phyloP scores from a whole-genome alignment of 2,113 vertebrate genomes.

The Acanthochromis polyacanthus region DNA sequence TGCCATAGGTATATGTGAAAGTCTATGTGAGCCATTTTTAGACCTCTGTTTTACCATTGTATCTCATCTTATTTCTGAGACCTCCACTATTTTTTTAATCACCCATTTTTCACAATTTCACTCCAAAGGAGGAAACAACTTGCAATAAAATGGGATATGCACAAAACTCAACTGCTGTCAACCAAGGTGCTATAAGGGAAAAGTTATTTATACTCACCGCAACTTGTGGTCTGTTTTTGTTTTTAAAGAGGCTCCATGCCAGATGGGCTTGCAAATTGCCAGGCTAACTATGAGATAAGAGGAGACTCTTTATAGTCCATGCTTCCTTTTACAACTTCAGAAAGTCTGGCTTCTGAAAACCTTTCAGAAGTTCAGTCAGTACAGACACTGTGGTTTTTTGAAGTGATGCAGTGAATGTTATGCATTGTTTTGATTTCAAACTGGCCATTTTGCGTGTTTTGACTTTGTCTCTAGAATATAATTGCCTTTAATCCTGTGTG shows the following conservation, averaged over 20 bases:
- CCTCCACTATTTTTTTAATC: background rate
- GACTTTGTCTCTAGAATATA: background rate
- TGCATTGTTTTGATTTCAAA: background rate
- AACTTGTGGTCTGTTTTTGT: conserved; percentile 25
- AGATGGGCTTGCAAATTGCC: conserved; percentile 23
- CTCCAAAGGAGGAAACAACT: background rate
- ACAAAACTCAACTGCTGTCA: background rate
- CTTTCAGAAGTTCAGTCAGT: background rate
- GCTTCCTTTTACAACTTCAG: conserved; percentile 22
- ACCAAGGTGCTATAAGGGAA: conserved; percentile 1
- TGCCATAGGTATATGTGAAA: background rate
- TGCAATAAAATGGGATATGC: background rate
- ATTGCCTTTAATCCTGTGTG: background rate
- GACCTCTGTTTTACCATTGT: background rate
- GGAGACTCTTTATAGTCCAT: conserved; percentile 22
- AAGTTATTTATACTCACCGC: background rate
- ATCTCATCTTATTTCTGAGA: background rate
- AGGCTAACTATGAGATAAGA: conserved; percentile 23
- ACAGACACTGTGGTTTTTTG: background rate
- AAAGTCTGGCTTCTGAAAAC: conserved; percentile 23
- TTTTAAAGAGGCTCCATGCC: conserved; percentile 19
- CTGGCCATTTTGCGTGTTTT: conserved; percentile 5
- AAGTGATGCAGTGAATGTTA: background rate
- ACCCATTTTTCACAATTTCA: background rate
- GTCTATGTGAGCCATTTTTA: background rate